These are phyloP conservation scores for Bujurquina vittata DNA, from an alignment of 2,113 vertebrate genomes.

Conservation along the genomic window DNA sequence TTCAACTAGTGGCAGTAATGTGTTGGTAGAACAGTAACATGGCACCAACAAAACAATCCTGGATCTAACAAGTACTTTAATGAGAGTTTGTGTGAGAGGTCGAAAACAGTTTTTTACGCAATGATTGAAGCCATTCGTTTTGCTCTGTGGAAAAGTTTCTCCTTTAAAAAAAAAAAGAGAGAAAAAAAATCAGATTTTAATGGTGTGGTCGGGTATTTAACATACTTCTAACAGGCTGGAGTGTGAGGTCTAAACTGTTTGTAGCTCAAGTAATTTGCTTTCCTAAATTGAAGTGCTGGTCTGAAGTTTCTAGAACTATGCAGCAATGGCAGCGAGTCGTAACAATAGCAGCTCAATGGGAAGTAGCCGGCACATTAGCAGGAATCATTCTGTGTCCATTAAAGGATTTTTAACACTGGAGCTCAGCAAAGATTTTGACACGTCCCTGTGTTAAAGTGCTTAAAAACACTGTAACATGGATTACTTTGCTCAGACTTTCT, in stretches of 20 bases:
- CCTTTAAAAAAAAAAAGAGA: not conserved
- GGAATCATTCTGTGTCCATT: not conserved
- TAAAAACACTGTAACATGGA: not conserved
- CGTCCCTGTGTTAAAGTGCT: not conserved
- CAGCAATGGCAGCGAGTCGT: not conserved
- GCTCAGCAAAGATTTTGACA: not conserved
- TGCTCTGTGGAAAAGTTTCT: not conserved
- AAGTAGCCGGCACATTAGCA: not conserved
- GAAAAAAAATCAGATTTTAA: not conserved
- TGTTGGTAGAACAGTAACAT: slow-evolving; percentile 20
- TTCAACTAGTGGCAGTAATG: slow-evolving; percentile 57
- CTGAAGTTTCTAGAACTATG: slow-evolving; percentile 5
- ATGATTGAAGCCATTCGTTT: not conserved
- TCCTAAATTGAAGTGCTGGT: not conserved
- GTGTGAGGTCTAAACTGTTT: not conserved
- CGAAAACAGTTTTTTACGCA: not conserved
- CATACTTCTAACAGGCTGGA: not conserved
- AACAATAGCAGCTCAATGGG: slow-evolving; percentile 3
- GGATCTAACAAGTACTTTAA: slow-evolving; percentile 12
- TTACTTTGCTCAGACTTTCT: not conserved
- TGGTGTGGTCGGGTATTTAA: not conserved
- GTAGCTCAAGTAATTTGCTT: not conserved
- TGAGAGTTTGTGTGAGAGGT: slow-evolving; percentile 3
- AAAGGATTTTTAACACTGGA: not conserved
- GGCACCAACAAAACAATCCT: slow-evolving; percentile 15